These are phyloP conservation scores for Scaptodrosophila latifasciaeformis DNA, from an alignment of 2,888 invertebrate genomes.

Conservation along the genomic window DNA sequence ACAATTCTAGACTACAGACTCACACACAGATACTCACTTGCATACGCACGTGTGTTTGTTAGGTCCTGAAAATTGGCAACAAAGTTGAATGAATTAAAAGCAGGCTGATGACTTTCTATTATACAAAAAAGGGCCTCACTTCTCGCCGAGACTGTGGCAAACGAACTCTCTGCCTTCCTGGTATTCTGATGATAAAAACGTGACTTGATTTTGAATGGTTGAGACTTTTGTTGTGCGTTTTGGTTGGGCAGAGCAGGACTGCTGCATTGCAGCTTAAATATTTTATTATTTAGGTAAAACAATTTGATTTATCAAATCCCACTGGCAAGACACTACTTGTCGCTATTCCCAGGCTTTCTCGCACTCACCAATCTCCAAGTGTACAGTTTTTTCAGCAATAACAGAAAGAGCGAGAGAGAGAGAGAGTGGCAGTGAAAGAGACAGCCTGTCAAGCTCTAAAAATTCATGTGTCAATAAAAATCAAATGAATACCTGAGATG, in stretches of 20 bases:
- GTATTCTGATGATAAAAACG: conserved; percentile 11
- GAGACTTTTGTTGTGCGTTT: background rate
- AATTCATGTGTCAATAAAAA: conserved; percentile 6
- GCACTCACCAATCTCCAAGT: too few relatives aligned
- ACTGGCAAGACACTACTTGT: too few relatives aligned
- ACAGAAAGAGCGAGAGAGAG: too few relatives aligned
- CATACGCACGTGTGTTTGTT: background rate
- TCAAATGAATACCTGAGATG: conserved; percentile 9
- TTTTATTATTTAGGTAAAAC: too few relatives aligned
- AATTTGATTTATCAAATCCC: too few relatives aligned
- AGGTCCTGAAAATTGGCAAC: background rate
- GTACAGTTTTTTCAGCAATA: too few relatives aligned
- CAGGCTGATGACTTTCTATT: background rate
- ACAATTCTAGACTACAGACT: conserved; percentile 7
- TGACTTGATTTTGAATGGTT: conserved; percentile 6
- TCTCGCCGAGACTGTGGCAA: background rate
- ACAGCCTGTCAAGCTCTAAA: background rate
- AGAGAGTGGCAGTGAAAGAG: too few relatives aligned
- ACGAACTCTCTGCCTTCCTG: background rate
- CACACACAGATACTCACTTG: conserved; percentile 7
- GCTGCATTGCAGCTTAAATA: too few relatives aligned
- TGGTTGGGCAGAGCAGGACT: background rate
- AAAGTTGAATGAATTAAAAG: conserved; percentile 14
- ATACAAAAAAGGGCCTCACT: background rate
- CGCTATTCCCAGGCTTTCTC: too few relatives aligned